Evolutionary conservation across 92 coral and sea anemone species (phyloP), one percentile per base, ranked within the genome.

Genomic region (Umimayanthus kanabou): DNA sequence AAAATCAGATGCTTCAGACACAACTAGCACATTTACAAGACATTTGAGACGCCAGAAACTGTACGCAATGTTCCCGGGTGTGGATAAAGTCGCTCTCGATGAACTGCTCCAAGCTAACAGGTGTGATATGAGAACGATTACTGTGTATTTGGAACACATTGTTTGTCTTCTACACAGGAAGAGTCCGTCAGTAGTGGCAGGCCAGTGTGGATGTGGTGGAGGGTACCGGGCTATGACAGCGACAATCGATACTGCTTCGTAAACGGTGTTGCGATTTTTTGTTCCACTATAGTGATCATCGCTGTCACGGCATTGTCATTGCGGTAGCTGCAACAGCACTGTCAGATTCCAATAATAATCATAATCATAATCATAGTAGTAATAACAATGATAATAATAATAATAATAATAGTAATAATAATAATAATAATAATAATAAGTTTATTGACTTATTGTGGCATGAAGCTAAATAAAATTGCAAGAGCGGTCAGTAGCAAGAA

Each of bases 31-130:
- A 86, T 80, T 93, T 85, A 94, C 94, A 37, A 90, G 88, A 67
- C 84, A 90, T 2, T 88, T 95, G 25, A 97, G 95, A 77, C 91
- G 96, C 47, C 92, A 93, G 87, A 96, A 93, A 73, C 93, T 97
- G 49, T 93, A 88, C 58, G 94, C 93, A 65, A 93, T 95, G 99
- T 97, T 97, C 75, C 99, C 99, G 55, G 96, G 97, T 64, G 90
- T 97, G 45, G 98, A 97, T 76, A 92, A 91, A 13, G 88, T 84
- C 53, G 96, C 99, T 6, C 91, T 97, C 10, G 96, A 95, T 65
- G 99, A 97, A 71, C 91, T 97, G 42, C 93, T 95, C 61, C 89
- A 97, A 88, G 98, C 97, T 23, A 97, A 95, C 89, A 73, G 92
- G 99, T 97, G 30, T 33, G 58, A 9, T 11, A 13, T 49, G 15